Evolutionary conservation across 2,888 invertebrate genomes (phyloP).

Genomic region (Amiota communis): DNA sequence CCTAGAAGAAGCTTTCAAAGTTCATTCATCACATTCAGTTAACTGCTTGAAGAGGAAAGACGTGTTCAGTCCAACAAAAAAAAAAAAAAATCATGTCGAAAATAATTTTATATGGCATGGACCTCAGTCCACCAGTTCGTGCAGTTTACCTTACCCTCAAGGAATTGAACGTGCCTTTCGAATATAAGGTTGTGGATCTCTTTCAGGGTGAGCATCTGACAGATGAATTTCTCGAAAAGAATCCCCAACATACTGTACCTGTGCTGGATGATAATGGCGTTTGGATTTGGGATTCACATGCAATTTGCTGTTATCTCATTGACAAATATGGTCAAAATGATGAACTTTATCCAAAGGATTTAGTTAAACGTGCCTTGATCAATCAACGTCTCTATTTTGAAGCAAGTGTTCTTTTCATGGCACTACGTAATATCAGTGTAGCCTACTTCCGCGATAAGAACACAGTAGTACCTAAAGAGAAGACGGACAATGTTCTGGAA

Average conservation of each 20-base stretch:
- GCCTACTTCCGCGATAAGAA: conserved; percentile 37
- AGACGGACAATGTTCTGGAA: conserved; percentile 41
- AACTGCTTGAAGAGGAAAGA: too few relatives aligned
- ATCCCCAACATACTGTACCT: conserved; percentile 75
- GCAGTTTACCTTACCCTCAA: conserved; percentile 77
- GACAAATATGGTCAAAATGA: conserved; percentile 75
- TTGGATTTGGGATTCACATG: conserved; percentile 70
- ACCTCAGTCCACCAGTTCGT: conserved; percentile 77
- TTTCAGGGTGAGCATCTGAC: conserved; percentile 44
- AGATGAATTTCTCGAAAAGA: conserved; percentile 69
- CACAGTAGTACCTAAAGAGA: conserved; percentile 46
- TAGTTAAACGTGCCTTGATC: conserved; percentile 72
- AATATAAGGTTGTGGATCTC: conserved; percentile 40
- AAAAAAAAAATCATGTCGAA: conserved; percentile 40
- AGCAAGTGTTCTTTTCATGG: conserved; percentile 71
- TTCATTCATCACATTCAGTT: too few relatives aligned
- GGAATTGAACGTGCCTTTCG: conserved; percentile 75
- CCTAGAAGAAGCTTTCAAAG: too few relatives aligned
- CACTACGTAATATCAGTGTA: conserved; percentile 28
- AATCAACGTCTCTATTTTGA: conserved; percentile 74
- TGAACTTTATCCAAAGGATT: conserved; percentile 75
- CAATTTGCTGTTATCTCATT: conserved; percentile 73
- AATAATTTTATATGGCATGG: conserved; percentile 52
- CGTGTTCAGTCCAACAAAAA: too few relatives aligned
- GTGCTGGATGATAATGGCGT: conserved; percentile 54